Evolutionary conservation across 2,113 vertebrate genomes (phyloP).

Genomic region (Canis aureus): DNA sequence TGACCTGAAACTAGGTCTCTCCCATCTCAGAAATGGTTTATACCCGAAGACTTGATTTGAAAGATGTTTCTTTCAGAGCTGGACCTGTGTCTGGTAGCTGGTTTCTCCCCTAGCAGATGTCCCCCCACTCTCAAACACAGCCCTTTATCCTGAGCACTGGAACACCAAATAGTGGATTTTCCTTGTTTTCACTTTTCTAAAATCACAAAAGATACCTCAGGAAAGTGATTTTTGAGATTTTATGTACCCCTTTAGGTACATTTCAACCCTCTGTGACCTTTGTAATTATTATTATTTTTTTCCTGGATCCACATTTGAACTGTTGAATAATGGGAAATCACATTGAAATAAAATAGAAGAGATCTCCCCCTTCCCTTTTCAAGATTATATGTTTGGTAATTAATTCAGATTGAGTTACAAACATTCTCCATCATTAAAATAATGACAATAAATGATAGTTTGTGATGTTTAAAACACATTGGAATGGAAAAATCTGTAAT

Average conservation of each 20-base stretch:
- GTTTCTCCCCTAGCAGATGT: conserved; percentile 8
- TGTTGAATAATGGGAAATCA: conserved; percentile 69
- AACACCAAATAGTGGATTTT: conserved; percentile 29
- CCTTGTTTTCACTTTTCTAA: neutral
- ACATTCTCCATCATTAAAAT: conserved; percentile 86
- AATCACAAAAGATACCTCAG: neutral
- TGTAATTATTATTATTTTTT: conserved; percentile 60
- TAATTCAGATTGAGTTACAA: conserved; percentile 84
- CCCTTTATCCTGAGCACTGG: neutral
- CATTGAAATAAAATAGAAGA: conserved; percentile 72
- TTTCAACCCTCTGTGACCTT: conserved; percentile 48
- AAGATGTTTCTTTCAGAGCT: neutral
- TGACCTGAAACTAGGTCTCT: neutral
- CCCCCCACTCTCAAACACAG: neutral
- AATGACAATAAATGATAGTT: conserved; percentile 86
- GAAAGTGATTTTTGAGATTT: conserved; percentile 20
- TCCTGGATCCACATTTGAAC: conserved; percentile 53
- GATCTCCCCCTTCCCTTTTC: neutral
- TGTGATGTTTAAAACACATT: conserved; percentile 81
- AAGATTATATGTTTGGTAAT: conserved; percentile 79
- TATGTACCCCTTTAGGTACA: neutral
- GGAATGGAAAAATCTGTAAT: conserved; percentile 85
- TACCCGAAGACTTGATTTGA: neutral
- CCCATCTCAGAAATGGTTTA: neutral
- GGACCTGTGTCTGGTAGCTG: neutral